Base-by-base conservation (phyloP, 30 jellyfish, hydroid and myxozoan genomes). In the Sanderia malayensis region DNA sequence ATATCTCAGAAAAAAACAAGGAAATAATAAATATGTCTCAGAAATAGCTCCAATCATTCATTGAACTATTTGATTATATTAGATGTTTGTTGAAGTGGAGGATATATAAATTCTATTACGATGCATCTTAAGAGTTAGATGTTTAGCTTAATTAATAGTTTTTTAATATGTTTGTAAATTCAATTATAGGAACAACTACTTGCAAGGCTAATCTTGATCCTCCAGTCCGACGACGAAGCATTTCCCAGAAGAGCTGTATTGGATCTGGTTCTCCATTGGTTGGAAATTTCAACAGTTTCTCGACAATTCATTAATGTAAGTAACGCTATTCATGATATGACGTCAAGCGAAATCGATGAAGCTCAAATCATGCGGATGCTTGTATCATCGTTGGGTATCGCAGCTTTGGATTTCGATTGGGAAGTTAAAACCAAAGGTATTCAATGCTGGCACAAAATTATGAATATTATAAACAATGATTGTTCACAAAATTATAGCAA, bases 361-460 rank as follows among this genome's bases (percentile, higher is more conserved):
- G 59, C 4, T 6, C 30, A 66, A 64, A 24, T 78, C 2, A 21
- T 71, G 41, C 41, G 41, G 0, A 57, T 78, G 75, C 64, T 78
- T 8, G 31, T 78, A 4, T n/a, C 26, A 37, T 31, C 62, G 2
- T 23, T 78, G 68, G 33, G 21, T 2, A 78, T 41, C 18, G 80
- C 89, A 9, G 31, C 67, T 8, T 21, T 10, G 44, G 63, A 67
- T 65, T 78, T 78, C 32, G 89, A 78, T 46, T 78, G 89, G 89
- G 89, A 78, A 26, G 81, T 78, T 23, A 78, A 78, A 55, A n/a
- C 31, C 55, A 78, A 78, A 65, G 89, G 82, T 10, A 33, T 78
- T 37, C 75, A 41, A 10, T 78, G 89, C 31, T 78, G 89, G 89
- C 57, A 15, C 30, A 78, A 65, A 19, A 64, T 78, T 2, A 19